Base-by-base conservation (phyloP, 2,797 vertebrate species). In the Crotalus adamanteus region DNA sequence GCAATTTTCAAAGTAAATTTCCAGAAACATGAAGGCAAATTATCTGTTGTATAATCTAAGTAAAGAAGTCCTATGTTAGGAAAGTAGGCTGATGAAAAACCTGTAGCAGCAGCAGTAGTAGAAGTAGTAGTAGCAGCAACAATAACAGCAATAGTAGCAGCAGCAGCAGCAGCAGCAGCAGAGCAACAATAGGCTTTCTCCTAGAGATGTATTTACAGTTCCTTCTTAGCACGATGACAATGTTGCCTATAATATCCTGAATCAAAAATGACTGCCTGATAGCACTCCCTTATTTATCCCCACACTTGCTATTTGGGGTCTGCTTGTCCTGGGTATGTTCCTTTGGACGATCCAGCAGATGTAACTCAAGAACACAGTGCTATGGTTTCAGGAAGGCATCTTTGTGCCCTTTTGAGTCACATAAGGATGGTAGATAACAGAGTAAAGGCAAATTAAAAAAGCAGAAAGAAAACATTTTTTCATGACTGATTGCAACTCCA, bases 221-320 rank as follows among this genome's bases (percentile, higher is more conserved):
- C 25, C 61, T 8, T 69, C 73, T 53, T 14, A 51, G 51, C 42
- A 26, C 9, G 65, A 85, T 91, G 55, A 88, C 86, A n/a, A 26
- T 56, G 51, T 63, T 91, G 25, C 86, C 69, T 83, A 31, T 88
- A 59, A 91, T 91, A 31, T 87, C 73, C 86, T 92, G 86, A 61
- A 88, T 91, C 9, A 73, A 65, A 92, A 93, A 90, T 18, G 25
- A 91, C 87, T 93, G 91, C 86, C 88, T 91, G 16, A 69, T 89
- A 86, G 57, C 89, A 47, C 87, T 93, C 89, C 51, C 92, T 63
- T 90, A 91, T 94, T 93, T 93, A 95, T 93, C 53, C 83, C 91
- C 56, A 91, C 90, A 51, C 91, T 92, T 91, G 91, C 93, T 91
- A 94, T 95, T 95, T 95, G 94, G 88, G 86, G 89, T 93, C 53